Conservation (phyloP, 2,888 invertebrate genomes). For the Drosophila basisetae region DNA sequence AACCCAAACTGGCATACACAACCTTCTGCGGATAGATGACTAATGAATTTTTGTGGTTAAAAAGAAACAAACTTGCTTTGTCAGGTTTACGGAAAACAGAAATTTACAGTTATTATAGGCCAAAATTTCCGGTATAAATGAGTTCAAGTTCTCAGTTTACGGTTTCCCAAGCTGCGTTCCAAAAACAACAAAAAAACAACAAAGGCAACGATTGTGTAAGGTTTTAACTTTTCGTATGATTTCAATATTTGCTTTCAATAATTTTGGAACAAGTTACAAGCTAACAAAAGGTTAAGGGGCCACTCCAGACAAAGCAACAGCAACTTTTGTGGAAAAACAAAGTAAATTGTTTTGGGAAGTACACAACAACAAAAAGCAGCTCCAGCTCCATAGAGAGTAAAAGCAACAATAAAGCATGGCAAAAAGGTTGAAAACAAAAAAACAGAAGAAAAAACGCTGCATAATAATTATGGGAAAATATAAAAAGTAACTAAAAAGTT, state of each 20-base stretch:
- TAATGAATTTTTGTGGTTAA: slow-evolving; percentile 30
- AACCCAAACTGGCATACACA: background rate
- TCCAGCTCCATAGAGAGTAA: slow-evolving; percentile 17
- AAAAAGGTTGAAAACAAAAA: slow-evolving; percentile 18
- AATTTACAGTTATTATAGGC: slow-evolving; percentile 29
- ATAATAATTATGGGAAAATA: slow-evolving; percentile 77
- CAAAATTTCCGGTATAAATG: slow-evolving; percentile 29
- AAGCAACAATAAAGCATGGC: slow-evolving; percentile 34
- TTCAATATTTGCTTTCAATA: slow-evolving; percentile 52
- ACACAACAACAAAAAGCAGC: slow-evolving; percentile 10
- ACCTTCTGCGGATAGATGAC: slow-evolving; percentile 26
- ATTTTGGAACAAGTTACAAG: slow-evolving; percentile 22
- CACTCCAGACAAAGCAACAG: slow-evolving; percentile 5
- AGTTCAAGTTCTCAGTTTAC: slow-evolving; percentile 34
- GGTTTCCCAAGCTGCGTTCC: slow-evolving; percentile 31
- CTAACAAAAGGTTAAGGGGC: slow-evolving; percentile 15
- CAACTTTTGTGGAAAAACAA: slow-evolving; percentile 53
- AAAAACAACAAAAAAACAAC: slow-evolving; percentile 1
- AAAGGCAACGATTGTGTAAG: slow-evolving; percentile 21
- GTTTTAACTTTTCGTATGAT: slow-evolving; percentile 26
- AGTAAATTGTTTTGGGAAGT: slow-evolving; percentile 68
- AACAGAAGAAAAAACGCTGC: slow-evolving; percentile 51
- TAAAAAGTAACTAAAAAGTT: slow-evolving; percentile 55
- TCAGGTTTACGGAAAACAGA: slow-evolving; percentile 8
- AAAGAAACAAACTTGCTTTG: slow-evolving; percentile 35